phyloP scores from a whole-genome alignment of 2,888 invertebrate genomes.

The Tricholauxania praeusta region DNA sequence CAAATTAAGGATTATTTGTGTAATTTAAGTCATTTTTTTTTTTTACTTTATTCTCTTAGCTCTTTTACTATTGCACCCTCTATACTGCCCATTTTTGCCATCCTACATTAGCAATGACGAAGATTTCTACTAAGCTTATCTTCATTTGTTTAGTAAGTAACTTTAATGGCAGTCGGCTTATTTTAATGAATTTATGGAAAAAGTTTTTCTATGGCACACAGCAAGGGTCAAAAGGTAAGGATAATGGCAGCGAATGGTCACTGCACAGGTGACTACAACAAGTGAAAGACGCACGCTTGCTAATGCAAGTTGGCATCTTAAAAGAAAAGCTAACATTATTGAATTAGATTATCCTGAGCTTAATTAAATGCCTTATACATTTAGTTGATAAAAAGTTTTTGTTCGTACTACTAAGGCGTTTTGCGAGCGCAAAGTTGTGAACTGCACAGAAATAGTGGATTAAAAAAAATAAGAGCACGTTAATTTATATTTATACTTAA shows the following conservation, averaged over 20 bases:
- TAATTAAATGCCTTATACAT: conserved; percentile 19
- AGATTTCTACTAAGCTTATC: conserved; percentile 2
- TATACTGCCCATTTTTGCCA: background rate
- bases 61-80: background rate
- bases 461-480: too few relatives aligned
- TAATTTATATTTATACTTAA: too few relatives aligned
- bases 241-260: too few relatives aligned
- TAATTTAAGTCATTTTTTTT: conserved; percentile 20
- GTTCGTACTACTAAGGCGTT: too few relatives aligned
- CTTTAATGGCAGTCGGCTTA: conserved; percentile 30
- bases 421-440: too few relatives aligned
- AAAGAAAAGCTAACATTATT: conserved; percentile 25
- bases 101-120: background rate
- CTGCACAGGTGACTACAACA: too few relatives aligned
- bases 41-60: background rate
- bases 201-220: conserved; percentile 14
- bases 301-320: background rate
- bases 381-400: too few relatives aligned
- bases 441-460: too few relatives aligned
- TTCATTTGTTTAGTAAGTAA: background rate
- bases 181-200: conserved; percentile 31
- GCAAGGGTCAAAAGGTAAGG: conserved; percentile 19
- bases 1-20: conserved; percentile 19
- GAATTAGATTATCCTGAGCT: conserved; percentile 32
- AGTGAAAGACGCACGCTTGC: too few relatives aligned